Conservation (phyloP, 2,888 invertebrate species). For the Furcula furcula region DNA sequence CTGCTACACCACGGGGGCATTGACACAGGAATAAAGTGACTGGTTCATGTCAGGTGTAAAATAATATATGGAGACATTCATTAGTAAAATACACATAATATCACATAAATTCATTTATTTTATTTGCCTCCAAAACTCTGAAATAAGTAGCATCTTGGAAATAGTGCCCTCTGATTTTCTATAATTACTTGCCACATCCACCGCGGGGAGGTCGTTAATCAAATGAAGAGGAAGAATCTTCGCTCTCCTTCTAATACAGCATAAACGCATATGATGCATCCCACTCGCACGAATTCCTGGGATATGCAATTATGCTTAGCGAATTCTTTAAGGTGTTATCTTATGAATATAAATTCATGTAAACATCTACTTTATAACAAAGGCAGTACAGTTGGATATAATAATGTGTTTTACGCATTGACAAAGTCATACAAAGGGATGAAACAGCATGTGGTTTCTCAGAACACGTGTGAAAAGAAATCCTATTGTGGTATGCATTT, state of each 20-base stretch:
- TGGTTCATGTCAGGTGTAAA: too few species aligned
- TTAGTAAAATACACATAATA: too few species aligned
- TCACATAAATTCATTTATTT: too few species aligned
- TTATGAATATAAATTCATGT: too few species aligned
- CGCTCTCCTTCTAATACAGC: constrained; percentile 21
- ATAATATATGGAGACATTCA: too few species aligned
- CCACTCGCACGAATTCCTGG: constrained; percentile 19
- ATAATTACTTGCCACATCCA: constrained; percentile 37
- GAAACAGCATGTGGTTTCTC: constrained; percentile 1
- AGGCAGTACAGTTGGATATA: constrained; percentile 15
- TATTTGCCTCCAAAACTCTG: not conserved
- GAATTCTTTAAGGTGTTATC: constrained; percentile 1
- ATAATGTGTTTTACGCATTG: not conserved
- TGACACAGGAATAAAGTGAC: too few species aligned
- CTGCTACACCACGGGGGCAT: too few species aligned
- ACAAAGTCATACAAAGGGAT: constrained; percentile 14
- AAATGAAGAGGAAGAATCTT: constrained; percentile 16
- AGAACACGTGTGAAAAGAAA: constrained; percentile 3
- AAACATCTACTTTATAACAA: not conserved
- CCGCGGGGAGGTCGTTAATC: constrained; percentile 26
- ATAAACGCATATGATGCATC: constrained; percentile 13
- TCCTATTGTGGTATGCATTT: constrained; percentile 6
- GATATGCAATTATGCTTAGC: constrained; percentile 26
- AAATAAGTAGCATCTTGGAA: constrained; percentile 14
- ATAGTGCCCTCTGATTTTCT: constrained; percentile 21